These are phyloP conservation scores for Strongylocentrotus purpuratus DNA, from an alignment of 35 echinoderm and acorn worm species.

Conservation along the genomic window DNA sequence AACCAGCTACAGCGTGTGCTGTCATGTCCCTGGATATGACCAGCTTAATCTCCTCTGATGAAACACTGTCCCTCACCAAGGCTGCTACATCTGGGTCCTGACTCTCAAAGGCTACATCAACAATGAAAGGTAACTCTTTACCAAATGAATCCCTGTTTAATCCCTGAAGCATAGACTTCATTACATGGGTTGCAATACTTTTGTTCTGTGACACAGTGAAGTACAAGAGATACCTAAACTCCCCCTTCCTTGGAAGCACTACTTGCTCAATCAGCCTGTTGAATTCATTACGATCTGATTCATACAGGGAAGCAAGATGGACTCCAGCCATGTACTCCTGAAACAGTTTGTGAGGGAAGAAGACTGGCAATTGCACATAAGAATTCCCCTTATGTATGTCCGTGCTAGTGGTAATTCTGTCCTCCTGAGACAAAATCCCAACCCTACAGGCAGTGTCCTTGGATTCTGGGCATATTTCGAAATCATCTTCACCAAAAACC, in stretches of 20 bases:
- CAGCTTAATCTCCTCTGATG: too few species aligned
- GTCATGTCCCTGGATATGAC: too few species aligned
- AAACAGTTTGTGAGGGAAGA: background rate
- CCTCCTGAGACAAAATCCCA: background rate
- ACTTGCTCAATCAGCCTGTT: background rate
- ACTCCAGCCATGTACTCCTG: conserved; percentile 5
- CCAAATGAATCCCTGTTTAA: background rate
- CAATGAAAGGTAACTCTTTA: background rate
- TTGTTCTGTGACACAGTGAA: background rate
- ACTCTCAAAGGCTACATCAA: too few species aligned
- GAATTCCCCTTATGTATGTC: background rate
- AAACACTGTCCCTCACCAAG: too few species aligned
- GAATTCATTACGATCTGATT: background rate
- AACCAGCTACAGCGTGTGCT: too few species aligned
- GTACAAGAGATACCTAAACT: background rate
- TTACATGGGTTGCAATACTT: background rate
- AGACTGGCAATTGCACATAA: background rate
- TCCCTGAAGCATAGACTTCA: background rate
- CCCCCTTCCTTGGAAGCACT: background rate
- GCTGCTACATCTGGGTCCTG: too few species aligned
- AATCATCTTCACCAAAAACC: background rate
- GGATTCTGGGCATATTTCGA: background rate
- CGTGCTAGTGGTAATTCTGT: background rate
- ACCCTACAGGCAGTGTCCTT: background rate
- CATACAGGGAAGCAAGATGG: background rate